Evolutionary conservation across 2,113 vertebrate species (phyloP).

Genomic region (Atrichornis clamosus): DNA sequence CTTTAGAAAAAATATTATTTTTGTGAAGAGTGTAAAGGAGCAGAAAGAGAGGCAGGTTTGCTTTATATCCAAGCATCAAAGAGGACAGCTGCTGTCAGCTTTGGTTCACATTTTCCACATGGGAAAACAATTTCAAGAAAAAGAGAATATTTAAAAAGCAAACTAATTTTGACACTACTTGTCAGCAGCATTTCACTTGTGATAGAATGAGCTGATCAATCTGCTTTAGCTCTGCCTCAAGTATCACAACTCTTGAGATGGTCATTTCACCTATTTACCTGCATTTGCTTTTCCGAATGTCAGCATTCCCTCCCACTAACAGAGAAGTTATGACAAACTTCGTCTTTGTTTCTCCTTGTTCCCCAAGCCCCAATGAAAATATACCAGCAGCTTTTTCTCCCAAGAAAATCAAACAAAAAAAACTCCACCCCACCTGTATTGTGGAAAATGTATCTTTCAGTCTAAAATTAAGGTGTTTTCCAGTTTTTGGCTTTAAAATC

Average conservation of each 20-base stretch:
- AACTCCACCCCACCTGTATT: neutral
- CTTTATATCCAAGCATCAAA: neutral
- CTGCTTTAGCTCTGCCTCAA: neutral
- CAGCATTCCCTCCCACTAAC: neutral
- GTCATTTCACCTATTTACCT: neutral
- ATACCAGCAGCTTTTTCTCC: neutral
- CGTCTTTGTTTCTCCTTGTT: neutral
- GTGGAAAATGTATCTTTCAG: neutral
- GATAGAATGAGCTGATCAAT: neutral
- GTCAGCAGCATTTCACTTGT: neutral
- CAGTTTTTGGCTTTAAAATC: neutral
- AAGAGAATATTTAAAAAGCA: neutral
- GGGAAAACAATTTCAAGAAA: neutral
- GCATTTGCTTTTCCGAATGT: neutral
- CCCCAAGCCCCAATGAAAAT: neutral
- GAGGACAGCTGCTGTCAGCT: neutral
- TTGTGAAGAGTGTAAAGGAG: neutral
- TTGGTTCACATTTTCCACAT: neutral
- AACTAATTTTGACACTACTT: neutral
- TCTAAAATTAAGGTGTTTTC: neutral
- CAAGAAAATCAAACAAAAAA: neutral
- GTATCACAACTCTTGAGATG: rapidly evolving
- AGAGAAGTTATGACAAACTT: neutral
- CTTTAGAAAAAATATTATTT: neutral
- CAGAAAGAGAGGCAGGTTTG: neutral